Conservation (phyloP, 1,140 invertebrate genomes). For the Rhopalosiphum padi region DNA sequence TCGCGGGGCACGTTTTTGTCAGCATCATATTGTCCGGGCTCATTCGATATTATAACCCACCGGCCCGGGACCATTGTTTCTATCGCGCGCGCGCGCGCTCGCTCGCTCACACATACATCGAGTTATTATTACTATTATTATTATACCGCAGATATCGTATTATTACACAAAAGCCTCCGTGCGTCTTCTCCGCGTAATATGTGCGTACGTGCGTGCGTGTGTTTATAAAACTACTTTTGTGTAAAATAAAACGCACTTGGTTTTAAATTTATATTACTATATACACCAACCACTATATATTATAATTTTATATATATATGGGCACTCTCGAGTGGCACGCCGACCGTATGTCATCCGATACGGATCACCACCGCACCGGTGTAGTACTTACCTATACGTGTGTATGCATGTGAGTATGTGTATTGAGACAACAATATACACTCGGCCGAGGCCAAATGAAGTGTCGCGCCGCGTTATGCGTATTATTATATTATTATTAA, state of each 20-base stretch:
- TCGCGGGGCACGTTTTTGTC: conserved; percentile 49
- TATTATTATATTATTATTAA: conserved; percentile 36
- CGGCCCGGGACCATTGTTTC: conserved; percentile 34
- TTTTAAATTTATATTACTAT: not conserved
- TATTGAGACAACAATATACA: conserved; percentile 23
- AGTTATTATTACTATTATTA: not conserved
- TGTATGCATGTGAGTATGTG: not conserved
- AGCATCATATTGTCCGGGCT: conserved; percentile 32
- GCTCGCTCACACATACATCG: not conserved
- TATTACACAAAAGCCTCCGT: conserved; percentile 28
- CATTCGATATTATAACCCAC: conserved; percentile 27
- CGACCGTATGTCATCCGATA: conserved; percentile 54
- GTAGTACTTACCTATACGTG: not conserved
- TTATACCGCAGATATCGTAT: conserved; percentile 20
- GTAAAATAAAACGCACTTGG: conserved; percentile 50
- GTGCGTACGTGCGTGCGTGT: not conserved
- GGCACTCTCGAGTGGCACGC: conserved; percentile 36
- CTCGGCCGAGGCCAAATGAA: conserved; percentile 28
- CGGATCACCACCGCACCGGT: conserved; percentile 15
- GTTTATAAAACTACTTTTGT: conserved; percentile 43
- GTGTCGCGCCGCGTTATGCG: conserved; percentile 23
- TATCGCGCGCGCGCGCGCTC: too few relatives aligned
- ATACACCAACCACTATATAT: conserved; percentile 4
- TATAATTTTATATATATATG: not conserved
- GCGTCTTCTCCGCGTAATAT: not conserved